These are phyloP conservation scores for Kryptolebias ocellatus DNA, from an alignment of 2,797 vertebrate species.

Conservation along the genomic window DNA sequence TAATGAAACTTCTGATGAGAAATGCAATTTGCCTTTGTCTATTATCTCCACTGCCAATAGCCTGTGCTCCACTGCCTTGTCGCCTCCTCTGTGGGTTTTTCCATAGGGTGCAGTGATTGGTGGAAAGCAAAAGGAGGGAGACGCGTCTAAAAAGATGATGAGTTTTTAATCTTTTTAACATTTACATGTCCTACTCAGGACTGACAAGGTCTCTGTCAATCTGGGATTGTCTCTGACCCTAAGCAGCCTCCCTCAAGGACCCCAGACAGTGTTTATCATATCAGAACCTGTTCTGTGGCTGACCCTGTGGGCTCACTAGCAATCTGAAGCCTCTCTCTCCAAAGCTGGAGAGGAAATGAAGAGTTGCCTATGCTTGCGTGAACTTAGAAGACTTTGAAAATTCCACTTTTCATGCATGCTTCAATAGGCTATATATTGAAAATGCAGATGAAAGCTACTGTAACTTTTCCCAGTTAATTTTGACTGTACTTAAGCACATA, in stretches of 20 bases:
- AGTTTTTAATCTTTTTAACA: constrained; percentile 88
- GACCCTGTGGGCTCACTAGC: constrained; percentile 64
- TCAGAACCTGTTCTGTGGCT: constrained; percentile 68
- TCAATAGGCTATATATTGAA: constrained; percentile 22
- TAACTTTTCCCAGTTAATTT: neutral
- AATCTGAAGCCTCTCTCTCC: constrained; percentile 60
- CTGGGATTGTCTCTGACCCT: constrained; percentile 75
- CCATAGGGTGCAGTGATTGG: constrained; percentile 69
- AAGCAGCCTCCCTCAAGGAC: constrained; percentile 69
- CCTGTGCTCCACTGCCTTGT: constrained; percentile 53
- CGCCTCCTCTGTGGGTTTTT: constrained; percentile 66
- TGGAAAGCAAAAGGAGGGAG: constrained; percentile 51
- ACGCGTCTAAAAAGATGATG: constrained; percentile 79
- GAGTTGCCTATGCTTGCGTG: constrained; percentile 37
- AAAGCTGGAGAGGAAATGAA: constrained; percentile 56
- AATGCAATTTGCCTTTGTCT: constrained; percentile 83
- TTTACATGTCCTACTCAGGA: constrained; percentile 81
- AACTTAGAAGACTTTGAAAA: constrained; percentile 52
- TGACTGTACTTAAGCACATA: no score
- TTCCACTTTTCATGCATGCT: constrained; percentile 24
- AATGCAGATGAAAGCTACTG: neutral
- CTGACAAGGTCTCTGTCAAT: constrained; percentile 75
- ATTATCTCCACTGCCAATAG: constrained; percentile 83
- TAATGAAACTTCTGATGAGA: constrained; percentile 89
- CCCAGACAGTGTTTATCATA: constrained; percentile 76